A percentile compares a stretch with the other conserved stretches of the same genome.
These are phyloP conservation scores for Caenorhabditis inopinata DNA, from an alignment of 1,140 invertebrate species.

Conservation along the genomic window DNA sequence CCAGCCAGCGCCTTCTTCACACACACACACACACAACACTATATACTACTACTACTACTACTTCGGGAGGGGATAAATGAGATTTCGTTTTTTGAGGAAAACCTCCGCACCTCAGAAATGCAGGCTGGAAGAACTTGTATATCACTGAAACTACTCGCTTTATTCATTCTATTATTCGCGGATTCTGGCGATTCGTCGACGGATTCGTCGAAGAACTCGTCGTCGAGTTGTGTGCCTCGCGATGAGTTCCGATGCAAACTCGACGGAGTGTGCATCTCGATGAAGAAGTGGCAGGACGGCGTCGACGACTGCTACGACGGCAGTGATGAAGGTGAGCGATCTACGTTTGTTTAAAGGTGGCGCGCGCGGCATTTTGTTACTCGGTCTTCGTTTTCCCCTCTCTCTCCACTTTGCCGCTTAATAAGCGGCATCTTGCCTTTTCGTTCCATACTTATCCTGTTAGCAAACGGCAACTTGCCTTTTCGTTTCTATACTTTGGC, in stretches of 20 bases:
- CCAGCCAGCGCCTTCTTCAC: slow-evolving; percentile 32
- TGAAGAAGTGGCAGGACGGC: slow-evolving; percentile 53
- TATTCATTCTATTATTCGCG: not conserved
- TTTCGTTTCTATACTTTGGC: no score
- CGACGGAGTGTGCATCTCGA: slow-evolving; percentile 44
- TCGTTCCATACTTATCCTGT: no score
- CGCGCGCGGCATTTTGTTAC: no score
- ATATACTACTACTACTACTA: slow-evolving; percentile 32
- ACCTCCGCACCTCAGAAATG: slow-evolving; percentile 14
- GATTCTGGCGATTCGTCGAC: no score
- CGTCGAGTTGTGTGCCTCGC: not conserved
- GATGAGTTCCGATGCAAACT: slow-evolving; percentile 43
- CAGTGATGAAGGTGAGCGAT: slow-evolving; percentile 50
- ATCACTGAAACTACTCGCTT: not conserved
- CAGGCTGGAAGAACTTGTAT: not conserved
- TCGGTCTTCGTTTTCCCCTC: no score
- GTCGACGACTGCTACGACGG: slow-evolving; percentile 49
- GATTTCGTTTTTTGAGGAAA: not conserved
- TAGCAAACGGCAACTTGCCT: no score
- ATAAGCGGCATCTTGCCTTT: no score
- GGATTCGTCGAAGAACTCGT: no score
- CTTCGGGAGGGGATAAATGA: slow-evolving; percentile 28
- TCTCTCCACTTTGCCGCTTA: no score
- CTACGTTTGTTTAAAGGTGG: not conserved
- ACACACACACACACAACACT: not conserved